phyloP scores from a whole-genome alignment of 2,113 vertebrate genomes.

The Oncorhynchus mykiss region DNA sequence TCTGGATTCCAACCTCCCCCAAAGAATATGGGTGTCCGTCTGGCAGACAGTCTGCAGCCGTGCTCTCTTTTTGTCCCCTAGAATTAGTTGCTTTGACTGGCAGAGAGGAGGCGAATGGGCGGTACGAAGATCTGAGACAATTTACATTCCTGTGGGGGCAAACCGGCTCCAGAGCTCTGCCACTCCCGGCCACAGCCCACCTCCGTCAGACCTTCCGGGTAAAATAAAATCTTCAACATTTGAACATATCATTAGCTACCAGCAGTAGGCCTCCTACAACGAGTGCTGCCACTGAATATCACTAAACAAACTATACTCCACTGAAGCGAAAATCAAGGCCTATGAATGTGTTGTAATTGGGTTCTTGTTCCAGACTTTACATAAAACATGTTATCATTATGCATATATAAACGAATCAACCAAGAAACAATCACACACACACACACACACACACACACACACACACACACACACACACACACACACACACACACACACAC shows the following conservation, averaged over 20 bases:
- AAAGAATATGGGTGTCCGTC: constrained; percentile 41
- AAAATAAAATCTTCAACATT: constrained; percentile 54
- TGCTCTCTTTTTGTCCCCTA: constrained; percentile 71
- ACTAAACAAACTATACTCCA: constrained; percentile 48
- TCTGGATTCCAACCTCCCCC: constrained; percentile 42
- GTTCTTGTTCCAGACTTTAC: constrained; percentile 26
- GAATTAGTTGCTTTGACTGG: constrained; percentile 80
- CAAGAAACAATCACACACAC: constrained; percentile 1
- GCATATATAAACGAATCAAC: constrained; percentile 18
- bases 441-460: not conserved
- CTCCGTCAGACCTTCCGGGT: constrained; percentile 59
- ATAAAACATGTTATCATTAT: constrained; percentile 10
- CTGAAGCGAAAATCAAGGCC: constrained; percentile 18
- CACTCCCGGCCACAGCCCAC: constrained; percentile 79
- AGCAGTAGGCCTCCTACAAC: constrained; percentile 31
- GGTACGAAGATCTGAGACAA: constrained; percentile 84
- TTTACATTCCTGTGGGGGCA: constrained; percentile 95
- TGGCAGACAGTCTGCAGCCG: constrained; percentile 70
- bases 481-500: not conserved
- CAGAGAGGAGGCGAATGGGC: constrained; percentile 77
- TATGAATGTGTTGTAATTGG: constrained; percentile 37
- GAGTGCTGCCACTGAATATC: constrained; percentile 35
- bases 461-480: not conserved
- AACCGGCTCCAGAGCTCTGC: constrained; percentile 85
- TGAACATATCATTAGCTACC: constrained; percentile 58